phyloP scores from a whole-genome alignment of 2,797 vertebrate species.

The Gymnothorax javanicus region DNA sequence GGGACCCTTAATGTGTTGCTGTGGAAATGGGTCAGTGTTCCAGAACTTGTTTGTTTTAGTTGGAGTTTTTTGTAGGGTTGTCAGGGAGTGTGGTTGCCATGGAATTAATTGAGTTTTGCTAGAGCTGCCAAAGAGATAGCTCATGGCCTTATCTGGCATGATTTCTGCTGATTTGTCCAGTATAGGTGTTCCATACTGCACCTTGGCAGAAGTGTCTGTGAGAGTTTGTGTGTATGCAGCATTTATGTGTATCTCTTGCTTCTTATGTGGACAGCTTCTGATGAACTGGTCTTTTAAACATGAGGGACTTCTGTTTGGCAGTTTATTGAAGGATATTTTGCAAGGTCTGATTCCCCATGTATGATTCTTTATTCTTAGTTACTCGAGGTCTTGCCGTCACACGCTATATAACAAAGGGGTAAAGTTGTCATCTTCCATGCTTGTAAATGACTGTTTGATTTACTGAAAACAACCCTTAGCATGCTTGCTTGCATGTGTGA shows the following conservation, averaged over 20 bases:
- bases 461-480: slow-evolving; percentile 10
- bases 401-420: not conserved
- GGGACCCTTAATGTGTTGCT: not conserved
- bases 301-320: not conserved
- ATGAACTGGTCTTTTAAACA: not conserved
- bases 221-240: not conserved
- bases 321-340: not conserved
- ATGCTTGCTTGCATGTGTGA: not conserved
- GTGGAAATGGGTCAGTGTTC: not conserved
- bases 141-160: not conserved
- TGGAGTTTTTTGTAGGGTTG: not conserved
- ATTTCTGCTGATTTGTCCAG: not conserved
- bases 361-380: too few relatives aligned
- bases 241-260: not conserved
- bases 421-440: slow-evolving; percentile 39
- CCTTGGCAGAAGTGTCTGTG: not conserved
- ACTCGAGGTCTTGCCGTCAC: not conserved
- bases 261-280: not conserved
- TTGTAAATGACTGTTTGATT: slow-evolving; percentile 14
- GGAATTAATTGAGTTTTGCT: not conserved
- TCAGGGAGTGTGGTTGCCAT: not conserved
- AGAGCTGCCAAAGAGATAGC: not conserved
- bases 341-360: not conserved
- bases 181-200: not conserved
- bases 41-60: not conserved